Conservation (phyloP, 2,888 invertebrate species). For the Heliothis peltigera region DNA sequence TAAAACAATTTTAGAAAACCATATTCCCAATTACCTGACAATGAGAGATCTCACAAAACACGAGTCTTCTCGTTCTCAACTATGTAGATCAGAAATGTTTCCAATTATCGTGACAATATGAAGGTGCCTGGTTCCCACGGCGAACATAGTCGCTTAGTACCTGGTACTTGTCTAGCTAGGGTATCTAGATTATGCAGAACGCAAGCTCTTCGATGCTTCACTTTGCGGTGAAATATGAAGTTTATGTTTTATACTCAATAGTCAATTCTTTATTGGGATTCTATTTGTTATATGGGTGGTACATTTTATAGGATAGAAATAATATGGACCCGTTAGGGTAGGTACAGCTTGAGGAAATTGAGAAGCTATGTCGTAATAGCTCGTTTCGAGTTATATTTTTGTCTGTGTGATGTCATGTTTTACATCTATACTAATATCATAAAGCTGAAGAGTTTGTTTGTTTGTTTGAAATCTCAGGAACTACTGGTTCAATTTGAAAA, state of each 20-base stretch:
- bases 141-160: constrained; percentile 10
- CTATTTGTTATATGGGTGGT: too few relatives aligned
- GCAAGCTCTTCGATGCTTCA: neutral
- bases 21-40: neutral
- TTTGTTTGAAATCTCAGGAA: too few relatives aligned
- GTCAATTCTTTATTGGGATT: too few relatives aligned
- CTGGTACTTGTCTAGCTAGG: constrained; percentile 1
- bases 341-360: too few relatives aligned
- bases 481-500: too few relatives aligned
- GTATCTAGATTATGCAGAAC: constrained; percentile 5
- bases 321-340: too few relatives aligned
- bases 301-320: too few relatives aligned
- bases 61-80: neutral
- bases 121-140: constrained; percentile 35
- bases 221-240: neutral
- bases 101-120: constrained; percentile 40
- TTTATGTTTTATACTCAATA: neutral
- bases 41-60: constrained; percentile 20
- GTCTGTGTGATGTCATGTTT: too few relatives aligned
- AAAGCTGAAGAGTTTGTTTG: too few relatives aligned
- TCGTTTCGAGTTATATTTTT: too few relatives aligned
- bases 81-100: constrained; percentile 37
- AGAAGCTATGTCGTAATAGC: too few relatives aligned
- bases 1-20: neutral
- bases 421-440: too few relatives aligned